phyloP scores from a whole-genome alignment of 1,140 invertebrate species.

The Nephila pilipes region DNA sequence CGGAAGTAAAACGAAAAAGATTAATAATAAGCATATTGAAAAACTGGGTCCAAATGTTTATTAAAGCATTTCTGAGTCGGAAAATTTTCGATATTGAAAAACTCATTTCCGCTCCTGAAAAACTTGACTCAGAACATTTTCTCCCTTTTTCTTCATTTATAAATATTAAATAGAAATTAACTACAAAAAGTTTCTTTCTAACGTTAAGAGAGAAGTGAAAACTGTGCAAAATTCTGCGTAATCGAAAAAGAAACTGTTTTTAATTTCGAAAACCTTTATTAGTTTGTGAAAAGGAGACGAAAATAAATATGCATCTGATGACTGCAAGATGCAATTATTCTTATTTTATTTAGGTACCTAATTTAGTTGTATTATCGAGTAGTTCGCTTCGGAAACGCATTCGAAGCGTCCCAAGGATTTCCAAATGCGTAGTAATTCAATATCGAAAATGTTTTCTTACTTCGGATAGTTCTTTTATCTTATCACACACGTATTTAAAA shows the following conservation, averaged over 20 bases:
- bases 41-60: background rate
- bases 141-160: background rate
- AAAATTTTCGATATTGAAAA: slow-evolving; percentile 18
- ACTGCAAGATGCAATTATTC: too few relatives aligned
- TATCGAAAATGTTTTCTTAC: too few relatives aligned
- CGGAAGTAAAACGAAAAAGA: background rate
- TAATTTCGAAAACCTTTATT: background rate
- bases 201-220: background rate
- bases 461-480: too few relatives aligned
- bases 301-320: too few relatives aligned
- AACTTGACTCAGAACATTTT: background rate
- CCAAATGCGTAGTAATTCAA: too few relatives aligned
- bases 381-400: too few relatives aligned
- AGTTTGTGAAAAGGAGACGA: background rate
- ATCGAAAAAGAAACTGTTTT: background rate
- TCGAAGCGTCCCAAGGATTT: too few relatives aligned
- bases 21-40: background rate
- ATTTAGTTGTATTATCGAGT: too few relatives aligned
- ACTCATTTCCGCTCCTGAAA: background rate
- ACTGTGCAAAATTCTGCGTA: too few relatives aligned
- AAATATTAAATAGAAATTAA: slow-evolving; percentile 11
- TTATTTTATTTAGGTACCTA: too few relatives aligned
- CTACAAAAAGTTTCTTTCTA: background rate
- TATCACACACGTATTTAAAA: too few relatives aligned
- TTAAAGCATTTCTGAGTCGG: background rate